Evolutionary conservation across 2,888 invertebrate genomes (phyloP).

Genomic region (Strigamia maritima): DNA sequence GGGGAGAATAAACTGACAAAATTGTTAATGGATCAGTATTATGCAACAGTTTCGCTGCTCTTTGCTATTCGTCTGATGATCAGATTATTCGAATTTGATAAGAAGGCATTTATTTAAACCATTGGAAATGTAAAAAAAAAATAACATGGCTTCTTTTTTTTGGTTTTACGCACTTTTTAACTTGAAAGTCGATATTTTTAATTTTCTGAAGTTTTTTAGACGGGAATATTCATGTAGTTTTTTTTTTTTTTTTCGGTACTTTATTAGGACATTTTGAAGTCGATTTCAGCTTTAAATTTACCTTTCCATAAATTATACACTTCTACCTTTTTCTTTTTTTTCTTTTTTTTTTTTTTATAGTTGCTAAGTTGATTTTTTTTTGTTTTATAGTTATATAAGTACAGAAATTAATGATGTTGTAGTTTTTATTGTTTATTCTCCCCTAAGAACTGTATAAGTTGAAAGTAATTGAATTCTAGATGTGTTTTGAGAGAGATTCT

Average conservation of each 20-base stretch:
- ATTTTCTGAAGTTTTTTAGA: conserved; percentile 2
- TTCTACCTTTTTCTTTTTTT: background rate
- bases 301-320: background rate
- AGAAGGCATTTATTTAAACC: background rate
- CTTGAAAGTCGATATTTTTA: conserved; percentile 19
- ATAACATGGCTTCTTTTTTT: background rate
- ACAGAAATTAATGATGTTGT: conserved; percentile 2
- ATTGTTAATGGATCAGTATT: conserved; percentile 5
- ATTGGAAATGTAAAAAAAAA: background rate
- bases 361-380: background rate
- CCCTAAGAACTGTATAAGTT: conserved; percentile 17
- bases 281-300: conserved; percentile 26
- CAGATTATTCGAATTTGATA: conserved; percentile 30
- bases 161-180: background rate
- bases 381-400: background rate
- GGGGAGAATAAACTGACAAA: background rate
- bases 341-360: background rate
- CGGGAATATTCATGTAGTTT: conserved; percentile 11
- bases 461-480: conserved; percentile 26
- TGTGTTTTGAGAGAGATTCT: background rate
- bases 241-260: background rate
- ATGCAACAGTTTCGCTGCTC: background rate
- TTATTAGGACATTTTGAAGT: conserved; percentile 31
- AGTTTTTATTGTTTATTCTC: background rate
- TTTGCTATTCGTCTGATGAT: conserved; percentile 8